These are phyloP conservation scores for Synanthedon formicaeformis DNA, from an alignment of 2,888 invertebrate species.

Conservation along the genomic window DNA sequence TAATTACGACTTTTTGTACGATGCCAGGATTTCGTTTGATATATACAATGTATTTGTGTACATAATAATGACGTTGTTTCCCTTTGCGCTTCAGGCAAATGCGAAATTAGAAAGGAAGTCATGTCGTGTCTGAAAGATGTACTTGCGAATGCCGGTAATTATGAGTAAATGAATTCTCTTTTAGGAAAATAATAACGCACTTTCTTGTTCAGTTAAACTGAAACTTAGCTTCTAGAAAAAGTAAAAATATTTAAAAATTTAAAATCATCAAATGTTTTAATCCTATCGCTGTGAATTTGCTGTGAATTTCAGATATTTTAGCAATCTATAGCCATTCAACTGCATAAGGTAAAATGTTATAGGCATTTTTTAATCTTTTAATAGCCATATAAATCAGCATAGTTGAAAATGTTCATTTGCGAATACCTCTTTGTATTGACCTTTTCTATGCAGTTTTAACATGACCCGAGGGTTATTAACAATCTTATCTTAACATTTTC, in stretches of 20 bases:
- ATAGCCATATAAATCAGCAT: too few species aligned
- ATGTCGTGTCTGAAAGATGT: not conserved
- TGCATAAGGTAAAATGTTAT: too few species aligned
- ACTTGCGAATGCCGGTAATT: not conserved
- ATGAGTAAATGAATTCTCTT: not conserved
- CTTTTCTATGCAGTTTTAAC: not conserved
- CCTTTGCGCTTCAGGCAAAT: not conserved
- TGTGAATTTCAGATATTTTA: too few species aligned
- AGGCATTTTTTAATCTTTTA: too few species aligned
- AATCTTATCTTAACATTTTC: not conserved
- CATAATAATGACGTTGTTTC: constrained; percentile 6
- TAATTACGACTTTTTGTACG: constrained; percentile 18
- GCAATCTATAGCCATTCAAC: too few species aligned
- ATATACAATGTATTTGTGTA: constrained; percentile 1
- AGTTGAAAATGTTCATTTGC: too few species aligned
- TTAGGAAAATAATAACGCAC: not conserved
- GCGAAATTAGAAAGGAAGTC: not conserved
- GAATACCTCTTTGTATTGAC: not conserved
- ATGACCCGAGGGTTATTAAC: not conserved
- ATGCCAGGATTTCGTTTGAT: constrained; percentile 1
- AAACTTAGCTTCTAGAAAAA: too few species aligned
- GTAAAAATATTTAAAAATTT: too few species aligned
- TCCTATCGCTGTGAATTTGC: too few species aligned
- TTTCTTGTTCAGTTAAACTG: too few species aligned
- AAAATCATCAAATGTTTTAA: too few species aligned